Evolutionary conservation across 2,797 vertebrate genomes (phyloP).

Genomic region (Artibeus lituratus): DNA sequence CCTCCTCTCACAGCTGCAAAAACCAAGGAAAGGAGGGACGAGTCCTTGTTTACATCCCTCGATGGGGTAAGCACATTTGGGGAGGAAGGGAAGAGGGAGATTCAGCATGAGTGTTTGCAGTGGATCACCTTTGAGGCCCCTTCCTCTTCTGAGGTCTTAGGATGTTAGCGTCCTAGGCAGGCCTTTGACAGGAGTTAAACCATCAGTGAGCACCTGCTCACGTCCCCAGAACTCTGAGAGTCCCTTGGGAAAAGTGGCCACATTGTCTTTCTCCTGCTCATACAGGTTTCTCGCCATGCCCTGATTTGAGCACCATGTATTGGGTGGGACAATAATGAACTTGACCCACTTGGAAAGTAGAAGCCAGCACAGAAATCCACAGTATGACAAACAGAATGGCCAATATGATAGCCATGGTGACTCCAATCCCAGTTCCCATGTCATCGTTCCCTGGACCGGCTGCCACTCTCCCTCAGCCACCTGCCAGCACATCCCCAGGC

Average conservation of each 20-base stretch:
- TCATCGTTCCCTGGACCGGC: slow-evolving; percentile 73
- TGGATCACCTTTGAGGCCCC: not conserved
- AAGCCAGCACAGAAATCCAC: slow-evolving; percentile 29
- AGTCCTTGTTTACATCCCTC: not conserved
- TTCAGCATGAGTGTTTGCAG: not conserved
- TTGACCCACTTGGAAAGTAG: slow-evolving; percentile 27
- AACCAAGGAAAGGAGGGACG: not conserved
- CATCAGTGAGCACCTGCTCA: not conserved
- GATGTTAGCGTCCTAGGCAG: not conserved
- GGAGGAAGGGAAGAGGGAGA: not conserved
- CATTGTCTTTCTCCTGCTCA: not conserved
- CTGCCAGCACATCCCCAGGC: slow-evolving; percentile 57
- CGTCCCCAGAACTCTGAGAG: not conserved
- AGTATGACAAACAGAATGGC: slow-evolving; percentile 25
- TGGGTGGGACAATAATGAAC: not conserved
- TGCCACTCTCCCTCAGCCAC: slow-evolving; percentile 65
- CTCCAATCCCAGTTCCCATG: slow-evolving; percentile 67
- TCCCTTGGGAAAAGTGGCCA: not conserved
- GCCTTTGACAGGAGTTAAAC: not conserved
- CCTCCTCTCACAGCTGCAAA: not conserved
- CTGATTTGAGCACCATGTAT: not conserved
- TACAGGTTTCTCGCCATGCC: not conserved
- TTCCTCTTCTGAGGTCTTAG: not conserved
- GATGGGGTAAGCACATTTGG: not conserved
- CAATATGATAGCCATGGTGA: slow-evolving; percentile 41